Percentiles rank a stretch among this genome's conserved stretches.
Evolutionary conservation across 2,113 vertebrate species (phyloP).

Genomic region (Urocynchramus pylzowi): DNA sequence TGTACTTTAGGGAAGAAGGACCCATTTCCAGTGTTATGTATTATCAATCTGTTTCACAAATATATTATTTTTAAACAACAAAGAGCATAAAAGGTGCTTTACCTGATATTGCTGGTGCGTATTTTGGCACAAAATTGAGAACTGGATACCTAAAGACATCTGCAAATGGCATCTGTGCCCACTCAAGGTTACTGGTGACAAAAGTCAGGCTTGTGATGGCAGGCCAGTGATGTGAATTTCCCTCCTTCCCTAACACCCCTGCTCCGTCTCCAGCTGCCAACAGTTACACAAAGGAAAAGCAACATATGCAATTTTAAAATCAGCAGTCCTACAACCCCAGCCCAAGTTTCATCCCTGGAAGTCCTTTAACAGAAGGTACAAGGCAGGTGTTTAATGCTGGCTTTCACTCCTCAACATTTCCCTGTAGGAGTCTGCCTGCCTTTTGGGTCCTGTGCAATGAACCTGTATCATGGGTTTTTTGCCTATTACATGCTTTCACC

Average conservation of each 20-base stretch:
- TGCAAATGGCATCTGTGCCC: not conserved
- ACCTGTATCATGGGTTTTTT: accelerated
- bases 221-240: not conserved
- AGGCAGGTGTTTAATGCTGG: not conserved
- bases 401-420: not conserved
- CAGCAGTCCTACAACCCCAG: not conserved
- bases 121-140: slow-evolving; percentile 35
- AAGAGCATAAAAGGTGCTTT: slow-evolving; percentile 72
- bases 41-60: slow-evolving; percentile 64
- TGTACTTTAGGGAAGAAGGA: slow-evolving; percentile 67
- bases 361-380: not conserved
- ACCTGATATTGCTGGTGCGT: slow-evolving; percentile 49
- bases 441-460: not conserved
- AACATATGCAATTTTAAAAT: not conserved
- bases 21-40: slow-evolving; percentile 76
- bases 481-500: not conserved
- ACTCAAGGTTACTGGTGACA: not conserved
- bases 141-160: not conserved
- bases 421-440: not conserved
- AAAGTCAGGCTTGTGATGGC: not conserved
- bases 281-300: not conserved
- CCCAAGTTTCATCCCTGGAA: not conserved
- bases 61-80: slow-evolving; percentile 75
- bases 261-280: not conserved
- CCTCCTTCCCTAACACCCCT: not conserved